Evolutionary conservation across 2,113 vertebrate species (phyloP).

Genomic region (Porphyrio hochstetteri): DNA sequence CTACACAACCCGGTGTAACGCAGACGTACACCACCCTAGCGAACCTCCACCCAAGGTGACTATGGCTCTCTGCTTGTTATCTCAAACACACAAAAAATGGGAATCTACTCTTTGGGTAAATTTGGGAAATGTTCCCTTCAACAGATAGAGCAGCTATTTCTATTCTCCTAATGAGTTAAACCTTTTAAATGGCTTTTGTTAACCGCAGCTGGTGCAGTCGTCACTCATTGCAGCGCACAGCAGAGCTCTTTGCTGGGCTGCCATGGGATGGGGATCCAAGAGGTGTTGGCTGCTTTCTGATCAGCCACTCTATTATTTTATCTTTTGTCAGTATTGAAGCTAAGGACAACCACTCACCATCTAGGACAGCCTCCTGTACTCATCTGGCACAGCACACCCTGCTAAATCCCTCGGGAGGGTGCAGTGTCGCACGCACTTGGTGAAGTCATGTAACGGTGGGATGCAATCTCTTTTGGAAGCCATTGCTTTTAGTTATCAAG

Average conservation of each 20-base stretch:
- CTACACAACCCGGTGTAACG: rapidly evolving
- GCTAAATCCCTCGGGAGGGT: background rate
- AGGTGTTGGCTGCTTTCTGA: conserved; percentile 28
- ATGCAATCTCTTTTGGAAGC: conserved; percentile 19
- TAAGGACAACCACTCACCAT: background rate
- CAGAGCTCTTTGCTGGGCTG: background rate
- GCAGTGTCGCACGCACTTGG: background rate
- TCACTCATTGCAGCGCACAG: background rate
- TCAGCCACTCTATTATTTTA: conserved; percentile 6
- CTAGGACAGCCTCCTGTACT: conserved; percentile 10
- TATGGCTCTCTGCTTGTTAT: background rate
- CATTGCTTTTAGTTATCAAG: conserved; percentile 55
- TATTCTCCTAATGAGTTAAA: background rate
- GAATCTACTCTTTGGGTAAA: background rate
- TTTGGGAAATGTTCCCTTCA: background rate
- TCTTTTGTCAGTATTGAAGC: background rate
- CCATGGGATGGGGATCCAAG: background rate
- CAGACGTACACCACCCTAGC: background rate
- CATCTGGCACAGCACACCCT: conserved; percentile 15
- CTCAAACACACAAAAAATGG: background rate
- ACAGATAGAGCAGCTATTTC: background rate
- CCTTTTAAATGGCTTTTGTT: background rate
- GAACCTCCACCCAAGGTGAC: background rate
- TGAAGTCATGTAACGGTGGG: background rate
- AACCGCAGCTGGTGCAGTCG: background rate